Evolutionary conservation across 2,888 invertebrate genomes (phyloP).

Genomic region (Conistra vaccinii): DNA sequence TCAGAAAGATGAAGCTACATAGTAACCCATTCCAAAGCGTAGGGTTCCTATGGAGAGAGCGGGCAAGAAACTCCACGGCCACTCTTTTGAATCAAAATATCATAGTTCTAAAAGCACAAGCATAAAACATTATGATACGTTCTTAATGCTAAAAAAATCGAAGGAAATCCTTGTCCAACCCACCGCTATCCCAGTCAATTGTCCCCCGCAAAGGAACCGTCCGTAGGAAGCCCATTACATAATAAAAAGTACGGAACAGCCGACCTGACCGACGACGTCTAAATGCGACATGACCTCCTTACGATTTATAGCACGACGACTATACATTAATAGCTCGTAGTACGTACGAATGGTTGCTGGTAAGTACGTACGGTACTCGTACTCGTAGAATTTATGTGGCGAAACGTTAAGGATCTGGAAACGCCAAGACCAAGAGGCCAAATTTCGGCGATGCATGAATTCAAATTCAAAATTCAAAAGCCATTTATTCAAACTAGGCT

Average conservation of each 20-base stretch:
- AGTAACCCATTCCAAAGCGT: not conserved
- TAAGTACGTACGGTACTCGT: no score
- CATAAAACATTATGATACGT: not conserved
- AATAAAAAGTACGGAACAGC: constrained; percentile 60
- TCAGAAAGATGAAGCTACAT: not conserved
- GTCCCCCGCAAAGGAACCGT: constrained; percentile 50
- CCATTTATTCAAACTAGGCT: no score
- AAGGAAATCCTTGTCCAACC: constrained; percentile 39
- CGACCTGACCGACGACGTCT: constrained; percentile 45
- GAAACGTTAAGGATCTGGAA: not conserved
- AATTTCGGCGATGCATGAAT: not conserved
- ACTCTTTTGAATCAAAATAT: no score
- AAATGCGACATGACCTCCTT: constrained; percentile 59
- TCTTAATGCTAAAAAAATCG: constrained; percentile 9
- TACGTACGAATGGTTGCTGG: not conserved
- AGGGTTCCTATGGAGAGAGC: no score
- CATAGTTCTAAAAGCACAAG: not conserved
- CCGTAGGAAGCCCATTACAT: constrained; percentile 61
- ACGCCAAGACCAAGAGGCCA: no score
- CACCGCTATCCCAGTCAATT: constrained; percentile 43
- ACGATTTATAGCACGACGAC: constrained; percentile 48
- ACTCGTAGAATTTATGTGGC: not conserved
- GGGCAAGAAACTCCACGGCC: not conserved
- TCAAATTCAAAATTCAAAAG: no score
- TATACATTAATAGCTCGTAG: constrained; percentile 40